phyloP scores from a whole-genome alignment of 2,113 vertebrate genomes.

The Paramormyrops kingsleyae region DNA sequence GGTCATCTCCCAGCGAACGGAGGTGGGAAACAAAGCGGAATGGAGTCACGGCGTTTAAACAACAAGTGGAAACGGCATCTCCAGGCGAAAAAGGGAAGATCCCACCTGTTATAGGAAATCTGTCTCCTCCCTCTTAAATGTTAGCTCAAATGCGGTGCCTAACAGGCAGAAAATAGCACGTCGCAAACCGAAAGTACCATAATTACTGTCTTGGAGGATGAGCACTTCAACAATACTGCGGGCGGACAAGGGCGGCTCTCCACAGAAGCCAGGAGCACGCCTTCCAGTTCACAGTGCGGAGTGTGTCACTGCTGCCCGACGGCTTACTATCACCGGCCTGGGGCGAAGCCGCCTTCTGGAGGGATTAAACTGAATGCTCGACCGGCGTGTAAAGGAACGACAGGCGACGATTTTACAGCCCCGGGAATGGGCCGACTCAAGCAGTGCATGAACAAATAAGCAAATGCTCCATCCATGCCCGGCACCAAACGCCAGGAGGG shows the following conservation, averaged over 20 bases:
- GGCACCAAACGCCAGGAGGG: slow-evolving; percentile 11
- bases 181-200: slow-evolving; percentile 27
- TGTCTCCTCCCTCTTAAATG: slow-evolving; percentile 11
- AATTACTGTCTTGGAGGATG: slow-evolving; percentile 27
- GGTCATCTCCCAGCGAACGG: slow-evolving; percentile 36
- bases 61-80: neutral
- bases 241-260: slow-evolving; percentile 7
- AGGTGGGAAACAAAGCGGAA: neutral
- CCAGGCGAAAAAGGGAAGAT: neutral
- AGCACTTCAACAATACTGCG: slow-evolving; percentile 28
- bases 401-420: slow-evolving; percentile 8
- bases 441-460: slow-evolving; percentile 45
- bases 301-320: neutral
- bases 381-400: neutral
- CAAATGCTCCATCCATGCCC: slow-evolving; percentile 15
- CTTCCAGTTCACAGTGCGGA: neutral
- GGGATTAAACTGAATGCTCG: neutral
- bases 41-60: neutral
- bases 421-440: slow-evolving; percentile 17
- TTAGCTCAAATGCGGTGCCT: slow-evolving; percentile 20
- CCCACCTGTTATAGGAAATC: slow-evolving; percentile 14
- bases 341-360: neutral
- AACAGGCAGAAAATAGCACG: slow-evolving; percentile 19
- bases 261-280: neutral
- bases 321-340: neutral